phyloP scores from a whole-genome alignment of 2,113 vertebrate genomes.

The Tachuris rubrigastra region DNA sequence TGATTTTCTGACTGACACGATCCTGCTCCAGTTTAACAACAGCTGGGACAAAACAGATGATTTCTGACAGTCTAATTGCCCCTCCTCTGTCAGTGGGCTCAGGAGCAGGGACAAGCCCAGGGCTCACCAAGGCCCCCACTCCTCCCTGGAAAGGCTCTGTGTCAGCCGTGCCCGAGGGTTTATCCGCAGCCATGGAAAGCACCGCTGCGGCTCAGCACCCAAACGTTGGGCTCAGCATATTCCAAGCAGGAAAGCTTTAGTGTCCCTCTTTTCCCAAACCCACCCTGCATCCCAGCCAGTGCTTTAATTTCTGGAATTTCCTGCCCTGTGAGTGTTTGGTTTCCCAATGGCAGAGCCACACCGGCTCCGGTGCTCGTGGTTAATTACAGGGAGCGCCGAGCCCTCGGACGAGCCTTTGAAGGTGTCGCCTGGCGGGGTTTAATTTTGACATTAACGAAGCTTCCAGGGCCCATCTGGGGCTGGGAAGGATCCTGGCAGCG shows the following conservation, averaged over 20 bases:
- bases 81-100: background rate
- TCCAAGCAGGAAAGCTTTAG: background rate
- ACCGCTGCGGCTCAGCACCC: background rate
- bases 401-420: background rate
- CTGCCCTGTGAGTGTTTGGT: constrained; percentile 47
- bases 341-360: constrained; percentile 17
- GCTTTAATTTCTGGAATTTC: constrained; percentile 60
- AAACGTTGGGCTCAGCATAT: background rate
- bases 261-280: background rate
- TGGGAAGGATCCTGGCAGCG: background rate
- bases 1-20: rapidly evolving
- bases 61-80: background rate
- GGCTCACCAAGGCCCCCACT: background rate
- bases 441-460: background rate
- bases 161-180: rapidly evolving
- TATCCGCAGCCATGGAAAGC: rapidly evolving
- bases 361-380: background rate
- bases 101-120: background rate
- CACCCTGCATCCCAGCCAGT: background rate
- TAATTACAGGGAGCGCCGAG: constrained; percentile 43
- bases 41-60: background rate
- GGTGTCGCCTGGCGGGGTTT: background rate
- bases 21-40: background rate
- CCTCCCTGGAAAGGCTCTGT: rapidly evolving
- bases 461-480: background rate